Evolutionary conservation across 1,140 invertebrate species (phyloP), one percentile per base, ranked within the genome.

Genomic region (Tetramorium simillimum): DNA sequence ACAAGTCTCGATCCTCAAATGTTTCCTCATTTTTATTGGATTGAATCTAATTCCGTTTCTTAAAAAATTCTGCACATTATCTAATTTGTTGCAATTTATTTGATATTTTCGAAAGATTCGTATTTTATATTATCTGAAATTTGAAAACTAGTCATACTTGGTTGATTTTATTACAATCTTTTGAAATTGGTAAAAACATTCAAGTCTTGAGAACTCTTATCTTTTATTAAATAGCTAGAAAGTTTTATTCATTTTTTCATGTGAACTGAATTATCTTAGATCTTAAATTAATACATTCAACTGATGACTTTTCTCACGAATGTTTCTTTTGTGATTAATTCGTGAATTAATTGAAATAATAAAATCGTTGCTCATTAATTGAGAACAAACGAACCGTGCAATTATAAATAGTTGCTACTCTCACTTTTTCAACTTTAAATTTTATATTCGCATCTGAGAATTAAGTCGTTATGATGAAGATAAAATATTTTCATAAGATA

Each of bases 1-100:
- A 81, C 33, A 33, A 69, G 49, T 81, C 12, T 73, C 67, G 18
- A 12, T 73, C 53, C 24, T 73, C 43, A 24, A 56, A 56, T n/a
- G 33, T 81, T 69, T 69, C 12, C n/a, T 67, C 43, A 24, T 67
- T 46, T 51, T 51, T 18, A 62, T 10, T 33, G 0, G 14, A 0
- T 78, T 33, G 0, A n/a, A 0, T 78, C 3, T 49, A 37, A 37
- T 37, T 18, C 16, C n/a, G 4, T 67, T 80, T 67, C 53, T n/a
- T 51, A 0, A 76, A 58, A 40, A 40, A 40, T 40, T 18, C 18
- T 51, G n/a, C 2, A 21, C 67, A 53, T 78, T 33, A 16, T 43
- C 16, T 10, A 72, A 28, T 72, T 72, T 33, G 2, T 49, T 4
- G 7, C 12, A 65, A 33, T 69, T 70, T 46, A 49, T 16, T 70